phyloP scores from a whole-genome alignment of 1,140 invertebrate species.

The Samia ricini region DNA sequence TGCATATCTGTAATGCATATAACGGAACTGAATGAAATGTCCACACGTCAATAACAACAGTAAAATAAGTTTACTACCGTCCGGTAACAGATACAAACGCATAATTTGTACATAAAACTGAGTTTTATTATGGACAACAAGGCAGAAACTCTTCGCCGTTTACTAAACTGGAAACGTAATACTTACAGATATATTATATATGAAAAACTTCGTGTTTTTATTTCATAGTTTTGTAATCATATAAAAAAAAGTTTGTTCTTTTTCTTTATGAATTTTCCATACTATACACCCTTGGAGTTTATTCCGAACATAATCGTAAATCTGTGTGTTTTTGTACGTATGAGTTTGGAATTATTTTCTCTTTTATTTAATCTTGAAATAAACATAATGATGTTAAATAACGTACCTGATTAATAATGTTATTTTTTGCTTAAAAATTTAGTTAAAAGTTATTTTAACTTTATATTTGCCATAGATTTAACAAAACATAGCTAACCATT shows the following conservation, averaged over 20 bases:
- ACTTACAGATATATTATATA: constrained; percentile 17
- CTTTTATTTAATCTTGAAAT: neutral
- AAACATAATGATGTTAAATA: no score
- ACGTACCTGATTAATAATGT: no score
- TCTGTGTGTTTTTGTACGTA: neutral
- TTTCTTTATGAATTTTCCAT: neutral
- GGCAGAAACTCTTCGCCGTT: constrained; percentile 24
- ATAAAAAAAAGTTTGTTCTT: neutral
- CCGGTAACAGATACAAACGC: constrained; percentile 40
- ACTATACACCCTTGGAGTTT: neutral
- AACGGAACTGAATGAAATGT: constrained; percentile 15
- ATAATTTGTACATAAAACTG: constrained; percentile 57
- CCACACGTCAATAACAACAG: constrained; percentile 46
- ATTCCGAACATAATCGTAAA: no score
- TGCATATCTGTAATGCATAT: constrained; percentile 46
- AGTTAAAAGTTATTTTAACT: no score
- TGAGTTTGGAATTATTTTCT: neutral
- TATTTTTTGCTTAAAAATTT: no score
- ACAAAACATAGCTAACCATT: no score
- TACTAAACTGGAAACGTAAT: constrained; percentile 26
- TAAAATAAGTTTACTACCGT: constrained; percentile 52
- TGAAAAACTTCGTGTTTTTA: neutral
- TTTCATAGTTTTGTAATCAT: neutral
- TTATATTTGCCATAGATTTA: no score
- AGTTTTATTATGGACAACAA: constrained; percentile 46